These are phyloP conservation scores for Campoletis raptor DNA, from an alignment of 2,888 invertebrate genomes.

Conservation along the genomic window DNA sequence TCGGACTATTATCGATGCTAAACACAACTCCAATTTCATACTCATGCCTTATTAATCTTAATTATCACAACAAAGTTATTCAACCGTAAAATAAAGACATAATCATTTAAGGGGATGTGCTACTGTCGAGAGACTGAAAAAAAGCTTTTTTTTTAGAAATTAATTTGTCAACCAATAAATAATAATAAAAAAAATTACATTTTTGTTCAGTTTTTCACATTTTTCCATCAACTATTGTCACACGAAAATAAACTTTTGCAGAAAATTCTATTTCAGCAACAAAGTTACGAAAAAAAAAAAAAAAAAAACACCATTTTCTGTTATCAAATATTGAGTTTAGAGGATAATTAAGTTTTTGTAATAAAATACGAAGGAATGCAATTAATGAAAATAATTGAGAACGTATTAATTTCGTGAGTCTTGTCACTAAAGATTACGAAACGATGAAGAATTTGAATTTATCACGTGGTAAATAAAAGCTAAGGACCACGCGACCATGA, in stretches of 20 bases:
- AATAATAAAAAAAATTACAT: too few relatives aligned
- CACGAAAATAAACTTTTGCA: too few relatives aligned
- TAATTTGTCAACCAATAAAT: neutral
- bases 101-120: neutral
- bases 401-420: neutral
- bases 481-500: slow-evolving; percentile 45
- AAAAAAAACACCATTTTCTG: too few relatives aligned
- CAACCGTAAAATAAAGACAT: neutral
- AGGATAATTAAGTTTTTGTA: neutral
- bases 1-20: slow-evolving; percentile 23
- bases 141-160: neutral
- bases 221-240: too few relatives aligned
- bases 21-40: neutral
- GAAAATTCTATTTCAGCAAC: too few relatives aligned
- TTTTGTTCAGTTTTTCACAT: too few relatives aligned
- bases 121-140: neutral
- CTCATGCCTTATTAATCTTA: neutral
- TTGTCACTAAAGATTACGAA: neutral
- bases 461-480: neutral
- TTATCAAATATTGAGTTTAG: too few relatives aligned
- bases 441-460: slow-evolving; percentile 37
- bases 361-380: neutral
- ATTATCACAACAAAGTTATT: neutral
- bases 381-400: neutral
- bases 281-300: too few relatives aligned